Base-by-base conservation (phyloP, 2,113 vertebrate genomes). In the Heliornis fulica region DNA sequence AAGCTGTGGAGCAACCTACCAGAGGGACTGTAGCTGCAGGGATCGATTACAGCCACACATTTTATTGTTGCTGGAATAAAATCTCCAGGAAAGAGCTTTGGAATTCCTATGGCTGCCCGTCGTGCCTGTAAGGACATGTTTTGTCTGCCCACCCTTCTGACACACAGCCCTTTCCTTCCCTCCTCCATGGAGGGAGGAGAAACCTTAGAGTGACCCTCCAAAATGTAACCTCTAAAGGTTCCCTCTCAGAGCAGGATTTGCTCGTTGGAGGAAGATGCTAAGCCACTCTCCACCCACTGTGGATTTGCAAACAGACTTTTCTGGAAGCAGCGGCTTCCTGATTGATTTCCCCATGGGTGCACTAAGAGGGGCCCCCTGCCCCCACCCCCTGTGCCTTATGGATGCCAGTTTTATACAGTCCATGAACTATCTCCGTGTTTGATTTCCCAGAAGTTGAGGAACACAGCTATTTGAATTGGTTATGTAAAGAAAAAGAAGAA, bases 281-380 rank as follows among this genome's bases (percentile, higher is more conserved):
- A 9, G 5, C 18, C 31, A 46, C 69, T 31, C 3, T 25, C 18
- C 9, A 45, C 5, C 11, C 7, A 1, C n/a, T 15, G 7, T 7
- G 70, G 25, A 25, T 46, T 61, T 71, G 26, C 32, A 31, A 78
- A n/a, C 25, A 89, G 13, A 10, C 72, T 83, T 59, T 40, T 87
- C 60, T 96, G 69, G 79, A 59, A 9, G 61, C 38, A 89, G 26
- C 15, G 83, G 34, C 51, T 76, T 93, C 59, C n/a, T 8, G 6
- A 64, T 87, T 94, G 82, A 77, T 20, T 40, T 78, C n/a, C 90
- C 72, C 34, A n/a, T 48, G 89, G 94, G 66, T 92, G 46, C 82
- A 88, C 88, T 96, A 61, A 80, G 25, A 91, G 91, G 75, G 87
- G 9, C 2, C 32, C 53, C 51, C 70, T 90, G 40, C 20, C 66